Conservation (phyloP, 1,140 invertebrate genomes). For the Drosophila arawakana region DNA sequence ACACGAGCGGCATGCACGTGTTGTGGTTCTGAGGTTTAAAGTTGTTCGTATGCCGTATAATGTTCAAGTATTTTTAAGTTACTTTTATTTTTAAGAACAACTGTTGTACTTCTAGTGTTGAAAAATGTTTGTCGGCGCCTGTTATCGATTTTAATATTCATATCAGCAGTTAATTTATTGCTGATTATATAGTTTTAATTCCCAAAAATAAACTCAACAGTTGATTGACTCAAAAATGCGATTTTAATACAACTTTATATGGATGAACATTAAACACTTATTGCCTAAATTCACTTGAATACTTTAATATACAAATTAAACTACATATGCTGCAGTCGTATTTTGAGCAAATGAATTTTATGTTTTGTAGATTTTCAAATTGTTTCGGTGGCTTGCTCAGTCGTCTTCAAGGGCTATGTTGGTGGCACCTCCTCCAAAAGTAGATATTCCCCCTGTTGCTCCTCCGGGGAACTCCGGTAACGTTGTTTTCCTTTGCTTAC, state of each 20-base stretch:
- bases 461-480: conserved; percentile 59
- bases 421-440: conserved; percentile 39
- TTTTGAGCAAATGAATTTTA: background rate
- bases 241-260: conserved; percentile 7
- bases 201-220: conserved; percentile 10
- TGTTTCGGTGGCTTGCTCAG: background rate
- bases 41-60: background rate
- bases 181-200: conserved; percentile 8
- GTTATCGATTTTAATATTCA: background rate
- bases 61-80: conserved; percentile 34
- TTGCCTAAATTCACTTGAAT: conserved; percentile 9
- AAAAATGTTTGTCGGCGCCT: conserved; percentile 23
- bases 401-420: conserved; percentile 64
- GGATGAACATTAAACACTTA: conserved; percentile 12
- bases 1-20: conserved; percentile 55
- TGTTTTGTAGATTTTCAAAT: background rate
- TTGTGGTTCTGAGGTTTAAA: conserved; percentile 24
- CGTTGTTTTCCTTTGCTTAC: conserved; percentile 45
- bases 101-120: conserved; percentile 9
- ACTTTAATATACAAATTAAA: background rate
- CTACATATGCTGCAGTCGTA: background rate
- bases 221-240: background rate
- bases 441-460: conserved; percentile 11
- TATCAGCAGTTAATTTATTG: background rate
- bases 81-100: conserved; percentile 14